Conservation (phyloP, 2,888 invertebrate species). For the Andrena marginata region DNA sequence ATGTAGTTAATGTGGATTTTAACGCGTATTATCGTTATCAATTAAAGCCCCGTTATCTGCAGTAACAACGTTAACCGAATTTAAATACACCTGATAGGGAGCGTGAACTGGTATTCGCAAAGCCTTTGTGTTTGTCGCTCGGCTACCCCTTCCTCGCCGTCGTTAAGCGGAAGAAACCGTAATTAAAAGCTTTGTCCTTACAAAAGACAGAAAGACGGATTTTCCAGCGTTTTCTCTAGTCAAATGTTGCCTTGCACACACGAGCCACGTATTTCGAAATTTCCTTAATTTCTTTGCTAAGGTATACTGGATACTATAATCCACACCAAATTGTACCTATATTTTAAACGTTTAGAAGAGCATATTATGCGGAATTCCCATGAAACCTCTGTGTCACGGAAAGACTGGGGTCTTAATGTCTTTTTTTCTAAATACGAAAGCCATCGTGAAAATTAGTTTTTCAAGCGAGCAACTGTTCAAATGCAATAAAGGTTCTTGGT, state of each 20-base stretch:
- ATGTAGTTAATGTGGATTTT: slow-evolving; percentile 48
- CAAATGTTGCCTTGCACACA: not conserved
- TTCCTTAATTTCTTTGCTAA: not conserved
- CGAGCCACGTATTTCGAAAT: not conserved
- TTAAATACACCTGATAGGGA: slow-evolving; percentile 43
- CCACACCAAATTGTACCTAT: not conserved
- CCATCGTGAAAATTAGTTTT: slow-evolving; percentile 7
- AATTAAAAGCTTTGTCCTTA: slow-evolving; percentile 41
- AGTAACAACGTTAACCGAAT: slow-evolving; percentile 45
- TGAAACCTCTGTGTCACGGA: not conserved
- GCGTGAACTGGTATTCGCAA: slow-evolving; percentile 13
- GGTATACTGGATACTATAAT: not conserved
- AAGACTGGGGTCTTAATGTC: not conserved
- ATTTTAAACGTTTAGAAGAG: not conserved
- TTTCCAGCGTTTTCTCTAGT: not conserved
- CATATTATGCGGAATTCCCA: not conserved
- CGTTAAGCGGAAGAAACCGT: slow-evolving; percentile 35
- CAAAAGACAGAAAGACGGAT: slow-evolving; percentile 17
- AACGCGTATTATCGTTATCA: slow-evolving; percentile 54
- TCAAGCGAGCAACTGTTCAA: slow-evolving; percentile 14
- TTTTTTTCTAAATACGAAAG: slow-evolving; percentile 1
- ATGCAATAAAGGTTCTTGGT: slow-evolving; percentile 40
- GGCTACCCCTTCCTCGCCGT: not conserved
- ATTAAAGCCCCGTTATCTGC: slow-evolving; percentile 53
- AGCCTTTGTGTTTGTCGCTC: slow-evolving; percentile 32